Evolutionary conservation across 2,888 invertebrate species (phyloP).

Genomic region (Tribolium freemani): DNA sequence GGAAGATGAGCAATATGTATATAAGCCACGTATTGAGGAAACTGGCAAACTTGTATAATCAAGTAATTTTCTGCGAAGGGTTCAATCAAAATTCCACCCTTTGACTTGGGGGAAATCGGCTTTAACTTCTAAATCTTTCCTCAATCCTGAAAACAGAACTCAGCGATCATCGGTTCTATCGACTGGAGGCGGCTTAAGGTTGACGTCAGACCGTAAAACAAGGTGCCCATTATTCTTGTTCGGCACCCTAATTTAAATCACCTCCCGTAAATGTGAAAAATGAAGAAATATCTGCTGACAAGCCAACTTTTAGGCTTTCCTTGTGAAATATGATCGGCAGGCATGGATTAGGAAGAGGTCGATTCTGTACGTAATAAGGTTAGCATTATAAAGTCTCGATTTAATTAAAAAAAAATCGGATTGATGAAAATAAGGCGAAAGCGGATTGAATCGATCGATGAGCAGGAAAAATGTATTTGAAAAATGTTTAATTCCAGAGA

Average conservation of each 20-base stretch:
- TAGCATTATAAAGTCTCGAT: constrained; percentile 1
- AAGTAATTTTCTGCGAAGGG: not conserved
- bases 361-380: not conserved
- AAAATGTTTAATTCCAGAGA: not conserved
- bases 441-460: not conserved
- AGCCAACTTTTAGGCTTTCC: constrained; percentile 24
- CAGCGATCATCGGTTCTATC: constrained; percentile 23
- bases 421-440: not conserved
- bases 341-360: constrained; percentile 1
- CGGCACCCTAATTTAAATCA: constrained; percentile 33
- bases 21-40: not conserved
- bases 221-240: constrained; percentile 31
- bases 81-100: constrained; percentile 11
- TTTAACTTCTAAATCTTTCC: constrained; percentile 21
- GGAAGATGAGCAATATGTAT: not conserved
- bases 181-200: constrained; percentile 23
- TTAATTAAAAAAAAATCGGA: constrained; percentile 5
- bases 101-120: not conserved
- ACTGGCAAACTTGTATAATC: not conserved
- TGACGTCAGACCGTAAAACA: constrained; percentile 23
- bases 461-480: not conserved
- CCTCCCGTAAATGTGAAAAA: constrained; percentile 31
- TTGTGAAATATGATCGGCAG: constrained; percentile 24
- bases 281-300: constrained; percentile 36
- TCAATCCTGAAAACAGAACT: constrained; percentile 22